phyloP scores from a whole-genome alignment of 1,140 invertebrate genomes.

The Drosophila dunni region DNA sequence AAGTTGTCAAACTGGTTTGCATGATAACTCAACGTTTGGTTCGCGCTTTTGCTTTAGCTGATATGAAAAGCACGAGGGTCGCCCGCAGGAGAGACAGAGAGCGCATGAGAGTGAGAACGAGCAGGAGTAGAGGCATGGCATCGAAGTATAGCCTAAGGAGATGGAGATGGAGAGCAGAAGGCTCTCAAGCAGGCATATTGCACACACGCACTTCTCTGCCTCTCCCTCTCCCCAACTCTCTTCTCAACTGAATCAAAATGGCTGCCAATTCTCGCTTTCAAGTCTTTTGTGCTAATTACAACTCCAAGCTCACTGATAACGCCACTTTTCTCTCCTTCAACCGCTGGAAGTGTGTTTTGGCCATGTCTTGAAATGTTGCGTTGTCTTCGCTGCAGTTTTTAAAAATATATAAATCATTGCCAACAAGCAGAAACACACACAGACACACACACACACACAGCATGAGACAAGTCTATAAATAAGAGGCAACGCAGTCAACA shows the following conservation, averaged over 20 bases:
- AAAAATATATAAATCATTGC: constrained; percentile 84
- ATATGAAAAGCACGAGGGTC: constrained; percentile 69
- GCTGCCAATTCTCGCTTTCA: constrained; percentile 37
- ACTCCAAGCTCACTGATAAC: constrained; percentile 38
- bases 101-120: not conserved
- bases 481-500: constrained; percentile 30
- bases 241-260: constrained; percentile 57
- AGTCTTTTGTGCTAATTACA: constrained; percentile 49
- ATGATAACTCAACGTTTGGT: constrained; percentile 58
- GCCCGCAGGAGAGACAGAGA: not conserved
- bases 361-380: not conserved
- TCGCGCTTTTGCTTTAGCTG: constrained; percentile 75
- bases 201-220: constrained; percentile 57
- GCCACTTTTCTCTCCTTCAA: not conserved
- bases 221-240: not conserved
- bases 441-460: constrained; percentile 50
- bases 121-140: not conserved
- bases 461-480: constrained; percentile 84
- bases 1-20: constrained; percentile 79
- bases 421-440: constrained; percentile 70
- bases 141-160: not conserved
- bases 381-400: constrained; percentile 60
- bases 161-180: not conserved
- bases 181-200: constrained; percentile 54
- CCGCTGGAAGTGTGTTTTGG: not conserved